phyloP scores from a whole-genome alignment of 2,888 invertebrate species.

The Eristalis tenax region DNA sequence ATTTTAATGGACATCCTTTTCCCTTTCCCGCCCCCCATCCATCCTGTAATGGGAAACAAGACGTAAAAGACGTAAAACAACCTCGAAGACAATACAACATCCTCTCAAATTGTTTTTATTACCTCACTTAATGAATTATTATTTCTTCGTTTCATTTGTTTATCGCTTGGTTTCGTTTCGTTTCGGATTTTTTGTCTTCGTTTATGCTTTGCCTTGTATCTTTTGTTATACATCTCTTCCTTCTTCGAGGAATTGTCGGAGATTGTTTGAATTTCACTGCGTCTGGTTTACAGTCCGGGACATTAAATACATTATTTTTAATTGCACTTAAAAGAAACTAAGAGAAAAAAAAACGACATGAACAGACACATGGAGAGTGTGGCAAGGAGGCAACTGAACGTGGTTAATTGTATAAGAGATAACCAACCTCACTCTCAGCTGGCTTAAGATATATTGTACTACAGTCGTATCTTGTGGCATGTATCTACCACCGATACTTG shows the following conservation, averaged over 20 bases:
- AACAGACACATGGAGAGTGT: not conserved
- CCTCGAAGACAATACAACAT: slow-evolving; percentile 41
- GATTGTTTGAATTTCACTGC: slow-evolving; percentile 16
- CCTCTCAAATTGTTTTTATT: slow-evolving; percentile 65
- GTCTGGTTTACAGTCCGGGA: slow-evolving; percentile 38
- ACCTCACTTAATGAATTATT: slow-evolving; percentile 68
- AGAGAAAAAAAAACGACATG: not conserved
- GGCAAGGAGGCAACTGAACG: slow-evolving; percentile 49
- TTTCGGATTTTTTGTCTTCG: not conserved
- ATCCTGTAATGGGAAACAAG: not conserved
- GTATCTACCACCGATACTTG: not conserved
- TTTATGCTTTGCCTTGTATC: not conserved
- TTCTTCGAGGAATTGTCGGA: slow-evolving; percentile 57
- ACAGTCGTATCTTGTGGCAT: not conserved
- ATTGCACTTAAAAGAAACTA: slow-evolving; percentile 60
- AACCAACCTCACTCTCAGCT: slow-evolving; percentile 24
- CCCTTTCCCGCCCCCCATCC: not conserved
- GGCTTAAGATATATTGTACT: not conserved
- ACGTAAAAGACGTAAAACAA: slow-evolving; percentile 20
- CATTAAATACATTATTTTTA: slow-evolving; percentile 67
- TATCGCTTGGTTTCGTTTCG: slow-evolving; percentile 30
- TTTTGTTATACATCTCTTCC: not conserved
- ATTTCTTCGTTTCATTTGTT: slow-evolving; percentile 66
- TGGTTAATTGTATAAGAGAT: slow-evolving; percentile 68
- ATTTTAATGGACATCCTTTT: slow-evolving; percentile 59